Percentiles rank a stretch among this genome's conserved stretches.
These are phyloP conservation scores for Poecile montanus DNA, from an alignment of 2,797 vertebrate genomes.

Conservation along the genomic window DNA sequence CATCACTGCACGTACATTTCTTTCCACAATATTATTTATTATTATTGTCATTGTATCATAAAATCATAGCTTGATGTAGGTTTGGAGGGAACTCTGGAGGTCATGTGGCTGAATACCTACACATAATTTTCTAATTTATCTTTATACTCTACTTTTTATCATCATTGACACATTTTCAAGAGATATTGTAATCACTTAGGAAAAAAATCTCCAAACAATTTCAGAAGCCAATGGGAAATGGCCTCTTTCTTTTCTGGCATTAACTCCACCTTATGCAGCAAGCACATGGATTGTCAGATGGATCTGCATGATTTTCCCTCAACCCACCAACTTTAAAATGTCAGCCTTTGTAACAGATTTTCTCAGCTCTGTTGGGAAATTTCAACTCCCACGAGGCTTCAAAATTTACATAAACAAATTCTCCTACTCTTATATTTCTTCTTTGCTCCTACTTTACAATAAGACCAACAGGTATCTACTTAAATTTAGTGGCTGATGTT, in stretches of 20 bases:
- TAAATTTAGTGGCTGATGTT: background rate
- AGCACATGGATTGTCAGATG: background rate
- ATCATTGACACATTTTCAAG: background rate
- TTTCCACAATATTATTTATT: background rate
- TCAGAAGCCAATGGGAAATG: background rate
- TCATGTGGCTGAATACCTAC: background rate
- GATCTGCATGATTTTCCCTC: conserved; percentile 12
- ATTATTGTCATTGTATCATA: background rate
- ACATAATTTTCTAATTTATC: background rate
- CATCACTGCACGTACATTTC: background rate
- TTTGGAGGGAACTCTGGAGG: background rate
- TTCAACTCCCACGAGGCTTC: conserved; percentile 19
- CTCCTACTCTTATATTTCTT: conserved; percentile 24
- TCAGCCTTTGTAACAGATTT: conserved; percentile 56
- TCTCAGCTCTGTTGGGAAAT: conserved; percentile 53
- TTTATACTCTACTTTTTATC: background rate
- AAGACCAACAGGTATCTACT: background rate
- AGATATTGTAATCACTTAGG: background rate
- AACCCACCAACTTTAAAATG: conserved; percentile 40
- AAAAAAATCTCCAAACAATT: background rate
- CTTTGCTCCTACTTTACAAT: background rate
- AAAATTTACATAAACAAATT: conserved; percentile 52
- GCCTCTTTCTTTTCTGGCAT: conserved; percentile 23
- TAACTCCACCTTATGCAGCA: background rate
- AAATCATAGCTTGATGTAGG: background rate